Percentiles rank a stretch among this genome's conserved stretches.
Evolutionary conservation across 2,797 vertebrate species (phyloP).

Genomic region (Craterocephalus amniculus): DNA sequence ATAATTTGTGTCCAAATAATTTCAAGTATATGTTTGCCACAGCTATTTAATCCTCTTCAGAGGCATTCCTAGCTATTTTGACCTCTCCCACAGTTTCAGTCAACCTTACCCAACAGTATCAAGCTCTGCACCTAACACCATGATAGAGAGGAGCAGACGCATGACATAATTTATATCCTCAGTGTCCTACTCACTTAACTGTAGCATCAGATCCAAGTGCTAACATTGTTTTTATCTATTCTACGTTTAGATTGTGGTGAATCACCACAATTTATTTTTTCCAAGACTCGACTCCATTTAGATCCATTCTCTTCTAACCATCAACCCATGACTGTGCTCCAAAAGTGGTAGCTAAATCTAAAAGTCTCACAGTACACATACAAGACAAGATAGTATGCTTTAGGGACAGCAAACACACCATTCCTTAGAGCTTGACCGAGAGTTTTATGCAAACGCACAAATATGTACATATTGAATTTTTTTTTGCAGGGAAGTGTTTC

Average conservation of each 20-base stretch:
- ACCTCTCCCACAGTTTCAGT: conserved; percentile 34
- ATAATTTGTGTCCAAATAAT: no score
- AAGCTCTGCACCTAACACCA: conserved; percentile 38
- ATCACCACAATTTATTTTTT: conserved; percentile 19
- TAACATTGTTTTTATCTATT: conserved; percentile 37
- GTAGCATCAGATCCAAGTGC: conserved; percentile 34
- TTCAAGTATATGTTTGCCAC: conserved; percentile 23
- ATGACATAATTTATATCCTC: conserved; percentile 50
- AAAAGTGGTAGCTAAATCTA: conserved; percentile 22
- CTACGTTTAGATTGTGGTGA: conserved; percentile 57
- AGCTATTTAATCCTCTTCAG: background rate
- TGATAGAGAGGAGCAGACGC: conserved; percentile 47
- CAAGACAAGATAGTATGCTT: conserved; percentile 22
- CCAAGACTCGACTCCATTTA: conserved; percentile 18
- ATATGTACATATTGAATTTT: conserved; percentile 25
- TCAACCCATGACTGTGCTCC: conserved; percentile 14
- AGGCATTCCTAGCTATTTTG: background rate
- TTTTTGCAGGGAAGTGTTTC: conserved; percentile 29
- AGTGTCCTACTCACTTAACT: conserved; percentile 23
- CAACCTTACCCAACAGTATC: conserved; percentile 38
- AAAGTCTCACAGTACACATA: conserved; percentile 18
- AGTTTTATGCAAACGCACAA: conserved; percentile 6
- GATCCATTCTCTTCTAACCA: conserved; percentile 14
- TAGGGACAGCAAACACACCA: conserved; percentile 27
- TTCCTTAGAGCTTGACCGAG: conserved; percentile 5